phyloP scores from a whole-genome alignment of 2,113 vertebrate genomes.

The Struthio camelus region DNA sequence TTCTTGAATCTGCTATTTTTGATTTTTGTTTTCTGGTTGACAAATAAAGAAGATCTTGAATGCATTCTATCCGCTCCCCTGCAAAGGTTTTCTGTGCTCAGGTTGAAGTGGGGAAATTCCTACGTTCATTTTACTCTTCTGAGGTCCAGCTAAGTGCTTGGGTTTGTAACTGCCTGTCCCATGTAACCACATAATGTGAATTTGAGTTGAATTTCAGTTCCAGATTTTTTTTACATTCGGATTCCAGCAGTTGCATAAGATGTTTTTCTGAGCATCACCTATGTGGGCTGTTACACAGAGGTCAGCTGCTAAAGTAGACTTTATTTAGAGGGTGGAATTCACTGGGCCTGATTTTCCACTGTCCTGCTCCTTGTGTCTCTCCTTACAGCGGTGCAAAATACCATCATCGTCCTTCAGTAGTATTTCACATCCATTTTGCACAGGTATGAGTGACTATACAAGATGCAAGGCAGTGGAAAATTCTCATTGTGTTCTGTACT shows the following conservation, averaged over 20 bases:
- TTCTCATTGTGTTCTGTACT: slow-evolving; percentile 46
- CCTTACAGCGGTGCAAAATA: neutral
- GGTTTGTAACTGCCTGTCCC: neutral
- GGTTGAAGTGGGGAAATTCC: neutral
- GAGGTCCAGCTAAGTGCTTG: neutral
- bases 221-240: neutral
- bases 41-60: neutral
- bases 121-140: neutral
- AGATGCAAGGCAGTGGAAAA: slow-evolving; percentile 54
- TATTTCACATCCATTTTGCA: neutral
- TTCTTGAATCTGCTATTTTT: neutral
- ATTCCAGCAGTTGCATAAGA: neutral
- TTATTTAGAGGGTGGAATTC: neutral
- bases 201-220: neutral
- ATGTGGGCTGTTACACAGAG: neutral
- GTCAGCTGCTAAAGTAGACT: neutral
- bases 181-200: neutral
- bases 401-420: slow-evolving; percentile 23
- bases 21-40: neutral
- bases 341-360: slow-evolving; percentile 9
- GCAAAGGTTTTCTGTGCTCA: neutral
- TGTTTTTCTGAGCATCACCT: neutral
- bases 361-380: slow-evolving; percentile 2
- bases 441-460: slow-evolving; percentile 34
- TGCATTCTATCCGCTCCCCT: neutral